Base-by-base conservation (phyloP, 2,888 invertebrate species). In the Campoplex capitator region DNA sequence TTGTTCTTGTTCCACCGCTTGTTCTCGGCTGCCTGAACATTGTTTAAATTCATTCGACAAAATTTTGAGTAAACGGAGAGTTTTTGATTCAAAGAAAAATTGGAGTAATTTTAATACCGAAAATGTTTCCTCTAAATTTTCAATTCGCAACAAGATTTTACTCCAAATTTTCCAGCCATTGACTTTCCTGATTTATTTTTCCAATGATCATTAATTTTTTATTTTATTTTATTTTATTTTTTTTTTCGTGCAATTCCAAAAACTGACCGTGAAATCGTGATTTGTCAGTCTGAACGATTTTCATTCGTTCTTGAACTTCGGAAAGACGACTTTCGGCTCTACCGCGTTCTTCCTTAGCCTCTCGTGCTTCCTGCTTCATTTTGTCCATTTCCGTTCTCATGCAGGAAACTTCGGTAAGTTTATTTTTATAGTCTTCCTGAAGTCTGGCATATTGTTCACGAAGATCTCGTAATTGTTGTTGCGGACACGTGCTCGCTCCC, bases 371-470 rank as follows among this genome's bases (percentile, higher is more conserved):
- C 45, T 94, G 93, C 87, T 95, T 95, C 42, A 95, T 89, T 88
- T 95, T 95, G 42, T 96, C 95, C 16, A 95, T 94, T 65, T 96
- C 95, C 0, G 95, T 94, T 85, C 96, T 92, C 48, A 96, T 91
- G 73, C 95, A 94, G 1, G 95, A 95, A 81, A 97, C 96, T 95
- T 97, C 97, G 9, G 96, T 95, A 16, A 97, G 94, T 95, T 97
- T 97, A 0, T 95, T 95, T 90, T 96, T 97, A 92, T 96, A 97
- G 91, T 96, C 96, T 89, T 97, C 96, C 92, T 97, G 96, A 0
- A 96, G 95, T 84, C 96, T 95, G 13, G 95, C 95, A 83, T 97
- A 96, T 91, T 96, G 96, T 86, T 96, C 96, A 32, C 95, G 95
- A 13, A 97, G 92, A 92, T 96, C 96, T 42, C 95, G 95, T 4